These are phyloP conservation scores for Psittacula derbiana DNA, from an alignment of 2,797 vertebrate species.

Conservation along the genomic window DNA sequence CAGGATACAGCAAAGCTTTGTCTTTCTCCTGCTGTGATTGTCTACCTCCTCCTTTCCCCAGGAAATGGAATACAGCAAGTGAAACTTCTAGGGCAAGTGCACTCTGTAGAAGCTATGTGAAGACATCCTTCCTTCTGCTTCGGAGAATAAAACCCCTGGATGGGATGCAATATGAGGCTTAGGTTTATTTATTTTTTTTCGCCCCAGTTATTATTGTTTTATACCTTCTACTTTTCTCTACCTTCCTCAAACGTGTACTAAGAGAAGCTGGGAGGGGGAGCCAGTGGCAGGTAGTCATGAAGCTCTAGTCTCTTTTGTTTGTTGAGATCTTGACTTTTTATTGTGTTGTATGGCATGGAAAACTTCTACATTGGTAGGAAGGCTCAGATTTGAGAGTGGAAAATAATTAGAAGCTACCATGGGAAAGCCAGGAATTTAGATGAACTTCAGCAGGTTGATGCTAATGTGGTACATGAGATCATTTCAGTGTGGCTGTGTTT, in stretches of 20 bases:
- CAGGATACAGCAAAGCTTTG: not conserved
- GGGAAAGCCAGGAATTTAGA: not conserved
- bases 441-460: not conserved
- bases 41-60: not conserved
- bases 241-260: not conserved
- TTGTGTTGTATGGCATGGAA: not conserved
- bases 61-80: not conserved
- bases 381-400: not conserved
- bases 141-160: not conserved
- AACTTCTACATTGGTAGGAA: not conserved
- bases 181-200: too few relatives aligned
- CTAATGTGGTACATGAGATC: not conserved
- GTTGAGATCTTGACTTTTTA: not conserved
- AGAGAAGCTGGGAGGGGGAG: not conserved
- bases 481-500: not conserved
- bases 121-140: not conserved
- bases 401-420: not conserved
- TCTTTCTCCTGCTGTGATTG: not conserved
- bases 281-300: not conserved
- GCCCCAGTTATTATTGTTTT: not conserved
- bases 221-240: not conserved
- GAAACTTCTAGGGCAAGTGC: not conserved
- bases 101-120: not conserved
- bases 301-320: not conserved
- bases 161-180: not conserved